phyloP scores from a whole-genome alignment of 30 jellyfish, hydroid and myxozoan species.

The Rhopilema esculentum region DNA sequence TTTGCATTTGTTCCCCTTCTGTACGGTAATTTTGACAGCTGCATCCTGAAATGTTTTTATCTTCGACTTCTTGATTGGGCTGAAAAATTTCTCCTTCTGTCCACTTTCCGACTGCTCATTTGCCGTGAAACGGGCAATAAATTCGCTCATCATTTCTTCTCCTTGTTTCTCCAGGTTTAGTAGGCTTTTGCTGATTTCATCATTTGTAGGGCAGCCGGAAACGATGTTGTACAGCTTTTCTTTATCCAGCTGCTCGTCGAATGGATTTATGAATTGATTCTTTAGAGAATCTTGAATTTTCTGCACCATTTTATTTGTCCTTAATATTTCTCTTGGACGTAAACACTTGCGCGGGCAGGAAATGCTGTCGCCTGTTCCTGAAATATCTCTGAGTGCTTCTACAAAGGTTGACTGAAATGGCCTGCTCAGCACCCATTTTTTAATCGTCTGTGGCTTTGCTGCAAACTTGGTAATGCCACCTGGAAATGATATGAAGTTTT shows the following conservation, averaged over 20 bases:
- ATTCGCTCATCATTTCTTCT: constrained; percentile 1
- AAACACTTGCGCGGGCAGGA: constrained; percentile 30
- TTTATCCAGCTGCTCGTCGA: background rate
- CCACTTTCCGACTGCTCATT: background rate
- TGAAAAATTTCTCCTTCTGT: background rate
- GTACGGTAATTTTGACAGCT: background rate
- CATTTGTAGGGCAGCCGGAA: constrained; percentile 37
- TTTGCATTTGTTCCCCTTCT: background rate
- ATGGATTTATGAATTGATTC: constrained; percentile 30
- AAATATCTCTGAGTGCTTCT: constrained; percentile 25
- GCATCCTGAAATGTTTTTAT: constrained; percentile 12
- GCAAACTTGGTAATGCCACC: constrained; percentile 45
- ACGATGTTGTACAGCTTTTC: constrained; percentile 30
- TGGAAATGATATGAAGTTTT: background rate
- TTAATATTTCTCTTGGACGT: constrained; percentile 16
- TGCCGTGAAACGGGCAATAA: background rate
- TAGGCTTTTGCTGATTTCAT: background rate
- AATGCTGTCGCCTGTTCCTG: background rate
- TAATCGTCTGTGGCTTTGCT: constrained; percentile 4
- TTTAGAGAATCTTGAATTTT: background rate
- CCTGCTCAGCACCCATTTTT: constrained; percentile 56
- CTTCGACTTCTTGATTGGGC: constrained; percentile 3
- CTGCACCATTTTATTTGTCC: constrained; percentile 10
- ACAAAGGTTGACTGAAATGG: constrained; percentile 31
- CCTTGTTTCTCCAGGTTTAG: constrained; percentile 19